These are phyloP conservation scores for Euspilapteryx auroguttella DNA, from an alignment of 2,888 invertebrate genomes.

Conservation along the genomic window DNA sequence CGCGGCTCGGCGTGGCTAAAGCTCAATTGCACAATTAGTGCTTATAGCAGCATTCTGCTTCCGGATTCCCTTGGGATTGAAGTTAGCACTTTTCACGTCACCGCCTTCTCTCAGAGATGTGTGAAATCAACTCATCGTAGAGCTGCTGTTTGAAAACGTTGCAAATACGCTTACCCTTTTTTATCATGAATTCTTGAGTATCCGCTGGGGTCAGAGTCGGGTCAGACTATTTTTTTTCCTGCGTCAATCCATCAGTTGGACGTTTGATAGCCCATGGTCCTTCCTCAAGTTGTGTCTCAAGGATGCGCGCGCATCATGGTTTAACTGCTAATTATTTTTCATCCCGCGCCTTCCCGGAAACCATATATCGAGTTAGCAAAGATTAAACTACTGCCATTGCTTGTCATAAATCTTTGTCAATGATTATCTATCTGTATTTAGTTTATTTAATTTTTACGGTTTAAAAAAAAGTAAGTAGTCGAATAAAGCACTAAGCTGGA, in stretches of 20 bases:
- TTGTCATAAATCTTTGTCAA: too few relatives aligned
- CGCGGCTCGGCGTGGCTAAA: conserved; percentile 24
- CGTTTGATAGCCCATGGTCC: conserved; percentile 13
- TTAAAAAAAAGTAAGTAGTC: too few relatives aligned
- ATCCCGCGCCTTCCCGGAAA: conserved; percentile 41
- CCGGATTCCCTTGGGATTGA: conserved; percentile 47
- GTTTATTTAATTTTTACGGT: too few relatives aligned
- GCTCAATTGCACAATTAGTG: conserved; percentile 46
- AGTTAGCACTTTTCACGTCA: conserved; percentile 1
- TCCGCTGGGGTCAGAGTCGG: too few relatives aligned
- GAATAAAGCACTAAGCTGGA: too few relatives aligned
- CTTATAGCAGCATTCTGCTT: conserved; percentile 24
- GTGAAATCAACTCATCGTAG: background rate
- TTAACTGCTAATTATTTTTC: conserved; percentile 27
- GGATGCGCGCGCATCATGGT: conserved; percentile 16
- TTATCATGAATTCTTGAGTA: too few relatives aligned
- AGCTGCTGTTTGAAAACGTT: too few relatives aligned
- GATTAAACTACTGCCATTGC: too few relatives aligned
- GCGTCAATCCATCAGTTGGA: conserved; percentile 13
- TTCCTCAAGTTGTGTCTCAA: too few relatives aligned
- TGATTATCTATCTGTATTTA: too few relatives aligned
- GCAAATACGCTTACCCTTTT: too few relatives aligned
- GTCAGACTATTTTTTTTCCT: too few relatives aligned
- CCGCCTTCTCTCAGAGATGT: background rate
- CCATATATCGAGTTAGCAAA: conserved; percentile 13